Base-by-base conservation (phyloP, 1,140 invertebrate genomes). In the Papilio polyxenes region DNA sequence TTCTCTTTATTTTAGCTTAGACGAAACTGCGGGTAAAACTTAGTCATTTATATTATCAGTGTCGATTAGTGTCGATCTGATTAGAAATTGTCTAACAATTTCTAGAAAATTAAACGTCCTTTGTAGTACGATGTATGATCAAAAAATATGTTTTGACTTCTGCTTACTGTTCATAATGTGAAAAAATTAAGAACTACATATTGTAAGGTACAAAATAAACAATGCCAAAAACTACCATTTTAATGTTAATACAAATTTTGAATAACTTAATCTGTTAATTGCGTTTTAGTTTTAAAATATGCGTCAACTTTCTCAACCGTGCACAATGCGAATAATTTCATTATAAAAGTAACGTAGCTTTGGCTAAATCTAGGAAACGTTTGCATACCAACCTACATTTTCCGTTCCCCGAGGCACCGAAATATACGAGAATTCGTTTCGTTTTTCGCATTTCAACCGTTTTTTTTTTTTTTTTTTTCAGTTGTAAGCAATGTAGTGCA, bases 361-460 rank as follows among this genome's bases (percentile, higher is more conserved):
- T 7, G 31, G 65, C 31, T 72, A 72, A 72, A 72, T 72, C 65
- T 72, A 72, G 65, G 65, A 72, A 72, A 72, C 65, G 31, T 72
- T 72, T 72, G 65, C 65, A 72, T 72, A 72, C 62, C 62, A 69
- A 69, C 65, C 65, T 72, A 72, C 65, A 72, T 72, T 72, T 72
- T 72, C 65, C 65, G 65, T 72, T 72, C 65, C 65, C 65, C 65
- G 65, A 72, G 65, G 65, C 65, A 72, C 65, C 65, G 65, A 72
- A 72, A 72, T 72, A 37, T 72, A 72, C 31, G 65, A 72, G 65
- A 72, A 40, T 72, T 72, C 31, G 65, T 23, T 72, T 37, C 65
- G 65, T 72, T 72, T 72, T 72, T 72, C 65, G 65, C 65, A 72
- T 72, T 69, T 72, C 37, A 72, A 72, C 65, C 31, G 31, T 72